Percentiles rank a stretch among this genome's conserved stretches.
phyloP scores from a whole-genome alignment of 2,797 vertebrate genomes.

The Gallinago solitaria region DNA sequence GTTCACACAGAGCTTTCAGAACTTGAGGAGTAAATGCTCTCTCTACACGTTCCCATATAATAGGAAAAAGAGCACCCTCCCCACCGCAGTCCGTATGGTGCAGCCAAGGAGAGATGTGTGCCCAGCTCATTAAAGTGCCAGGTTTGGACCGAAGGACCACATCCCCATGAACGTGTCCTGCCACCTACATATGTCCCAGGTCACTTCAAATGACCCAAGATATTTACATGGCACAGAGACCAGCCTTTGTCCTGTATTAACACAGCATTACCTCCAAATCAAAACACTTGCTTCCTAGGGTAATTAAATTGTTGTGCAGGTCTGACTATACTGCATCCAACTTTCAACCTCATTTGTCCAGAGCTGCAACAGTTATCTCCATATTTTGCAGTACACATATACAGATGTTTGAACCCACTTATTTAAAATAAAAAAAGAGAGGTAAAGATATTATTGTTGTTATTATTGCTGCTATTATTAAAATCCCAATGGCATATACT shows the following conservation, averaged over 20 bases:
- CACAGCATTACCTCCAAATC: not conserved
- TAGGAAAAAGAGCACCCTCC: not conserved
- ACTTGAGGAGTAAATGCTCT: not conserved
- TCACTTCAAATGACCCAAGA: not conserved
- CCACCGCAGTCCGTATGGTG: rapidly evolving
- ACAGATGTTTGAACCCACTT: not conserved
- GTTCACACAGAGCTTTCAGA: conserved; percentile 2
- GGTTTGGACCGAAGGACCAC: not conserved
- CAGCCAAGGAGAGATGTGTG: not conserved
- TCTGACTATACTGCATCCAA: not conserved
- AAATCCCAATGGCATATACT: not conserved
- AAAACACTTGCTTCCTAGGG: not conserved
- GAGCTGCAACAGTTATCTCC: not conserved
- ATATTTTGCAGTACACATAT: not conserved
- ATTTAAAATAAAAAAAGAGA: not conserved
- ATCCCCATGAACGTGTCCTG: not conserved
- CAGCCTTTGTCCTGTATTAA: not conserved
- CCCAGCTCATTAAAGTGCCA: not conserved
- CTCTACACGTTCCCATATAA: not conserved
- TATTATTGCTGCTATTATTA: not conserved
- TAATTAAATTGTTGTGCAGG: not conserved
- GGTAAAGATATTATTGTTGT: not conserved
- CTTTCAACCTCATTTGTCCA: not conserved
- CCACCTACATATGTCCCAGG: not conserved
- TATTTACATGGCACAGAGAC: not conserved